Evolutionary conservation across 2,888 invertebrate genomes (phyloP).

Genomic region (Temnothorax ravouxi): DNA sequence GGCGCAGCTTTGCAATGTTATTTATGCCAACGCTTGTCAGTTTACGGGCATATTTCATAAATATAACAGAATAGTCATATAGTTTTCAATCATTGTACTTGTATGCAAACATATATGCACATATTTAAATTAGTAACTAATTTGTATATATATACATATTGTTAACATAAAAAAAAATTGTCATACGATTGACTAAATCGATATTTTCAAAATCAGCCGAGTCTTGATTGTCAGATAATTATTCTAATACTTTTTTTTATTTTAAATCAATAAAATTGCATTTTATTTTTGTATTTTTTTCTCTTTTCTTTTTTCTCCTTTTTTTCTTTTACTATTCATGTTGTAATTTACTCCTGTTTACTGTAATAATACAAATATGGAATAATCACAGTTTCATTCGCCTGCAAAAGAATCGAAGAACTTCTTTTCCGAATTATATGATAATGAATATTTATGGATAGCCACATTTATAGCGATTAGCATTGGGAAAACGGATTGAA

Average conservation of each 20-base stretch:
- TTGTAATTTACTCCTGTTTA: not conserved
- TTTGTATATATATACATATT: too few relatives aligned
- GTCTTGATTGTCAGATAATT: too few relatives aligned
- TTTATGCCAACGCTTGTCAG: too few relatives aligned
- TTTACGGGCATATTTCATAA: too few relatives aligned
- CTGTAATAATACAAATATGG: not conserved
- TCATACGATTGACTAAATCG: too few relatives aligned
- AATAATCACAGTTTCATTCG: not conserved
- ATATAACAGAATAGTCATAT: too few relatives aligned
- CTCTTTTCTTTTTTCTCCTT: not conserved
- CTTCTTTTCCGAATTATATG: not conserved
- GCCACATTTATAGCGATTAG: not conserved
- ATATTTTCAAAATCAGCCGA: too few relatives aligned
- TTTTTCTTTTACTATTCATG: not conserved
- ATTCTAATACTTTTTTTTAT: not conserved
- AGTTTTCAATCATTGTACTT: too few relatives aligned
- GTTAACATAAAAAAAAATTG: too few relatives aligned
- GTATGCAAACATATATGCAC: too few relatives aligned
- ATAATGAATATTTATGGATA: not conserved
- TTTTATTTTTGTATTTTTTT: not conserved
- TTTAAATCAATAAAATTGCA: not conserved
- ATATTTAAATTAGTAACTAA: too few relatives aligned
- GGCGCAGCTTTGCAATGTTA: too few relatives aligned
- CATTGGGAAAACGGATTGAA: not conserved
- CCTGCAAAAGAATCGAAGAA: not conserved